Conservation (phyloP, 2,797 vertebrate genomes). For the Enteromius treurensis region DNA sequence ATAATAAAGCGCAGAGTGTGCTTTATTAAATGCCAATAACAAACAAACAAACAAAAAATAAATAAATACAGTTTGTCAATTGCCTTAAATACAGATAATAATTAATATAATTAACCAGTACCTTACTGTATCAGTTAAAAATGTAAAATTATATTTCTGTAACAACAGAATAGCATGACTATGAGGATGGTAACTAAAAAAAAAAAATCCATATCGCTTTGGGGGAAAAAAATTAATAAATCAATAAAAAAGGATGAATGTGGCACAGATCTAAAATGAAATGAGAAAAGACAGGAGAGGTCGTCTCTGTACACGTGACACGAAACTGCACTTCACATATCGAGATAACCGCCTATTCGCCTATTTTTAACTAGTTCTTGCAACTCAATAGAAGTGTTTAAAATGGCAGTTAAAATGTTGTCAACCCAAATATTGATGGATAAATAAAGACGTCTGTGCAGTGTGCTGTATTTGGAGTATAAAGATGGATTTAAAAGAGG, state of each 20-base stretch:
- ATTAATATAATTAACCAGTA: neutral
- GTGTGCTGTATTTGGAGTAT: neutral
- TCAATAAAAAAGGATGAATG: constrained; percentile 63
- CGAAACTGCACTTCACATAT: constrained; percentile 33
- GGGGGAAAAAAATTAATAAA: neutral
- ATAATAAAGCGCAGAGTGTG: too few relatives aligned
- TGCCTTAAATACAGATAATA: neutral
- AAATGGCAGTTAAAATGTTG: neutral
- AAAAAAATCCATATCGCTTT: neutral
- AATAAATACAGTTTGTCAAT: neutral
- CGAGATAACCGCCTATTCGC: constrained; percentile 1
- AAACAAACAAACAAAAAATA: neutral
- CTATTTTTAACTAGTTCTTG: neutral
- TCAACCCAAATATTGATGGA: constrained; percentile 12
- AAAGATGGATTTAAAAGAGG: neutral
- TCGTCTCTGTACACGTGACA: constrained; percentile 62
- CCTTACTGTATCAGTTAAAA: neutral
- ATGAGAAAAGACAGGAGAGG: constrained; percentile 60
- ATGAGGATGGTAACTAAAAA: neutral
- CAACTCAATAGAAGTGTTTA: neutral
- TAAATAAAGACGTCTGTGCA: neutral
- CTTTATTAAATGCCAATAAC: neutral
- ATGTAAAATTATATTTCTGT: neutral
- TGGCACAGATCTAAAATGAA: constrained; percentile 69
- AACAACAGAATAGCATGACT: neutral